A percentile compares a stretch with the other conserved stretches of the same genome.
phyloP scores from a whole-genome alignment of 2,888 invertebrate species.

The Cheilosia vernalis region DNA sequence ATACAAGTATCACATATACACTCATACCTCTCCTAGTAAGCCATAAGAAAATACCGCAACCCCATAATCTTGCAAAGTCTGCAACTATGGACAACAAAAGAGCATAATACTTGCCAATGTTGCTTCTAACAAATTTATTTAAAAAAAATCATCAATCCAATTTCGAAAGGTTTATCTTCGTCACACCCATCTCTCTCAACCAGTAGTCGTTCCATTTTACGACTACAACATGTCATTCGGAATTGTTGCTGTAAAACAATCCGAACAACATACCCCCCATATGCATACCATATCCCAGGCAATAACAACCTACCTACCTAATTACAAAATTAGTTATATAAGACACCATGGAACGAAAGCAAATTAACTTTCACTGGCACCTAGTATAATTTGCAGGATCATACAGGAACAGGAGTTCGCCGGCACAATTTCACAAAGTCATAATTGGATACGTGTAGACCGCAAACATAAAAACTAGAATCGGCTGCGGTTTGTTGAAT shows the following conservation, averaged over 20 bases:
- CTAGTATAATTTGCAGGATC: conserved; percentile 20
- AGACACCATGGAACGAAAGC: conserved; percentile 34
- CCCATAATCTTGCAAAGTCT: too few species aligned
- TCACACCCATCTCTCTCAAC: not conserved
- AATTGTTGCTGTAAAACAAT: conserved; percentile 27
- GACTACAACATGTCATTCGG: conserved; percentile 46
- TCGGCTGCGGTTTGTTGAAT: conserved; percentile 47
- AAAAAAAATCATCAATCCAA: conserved; percentile 34
- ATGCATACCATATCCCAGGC: conserved; percentile 15
- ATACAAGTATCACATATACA: too few species aligned
- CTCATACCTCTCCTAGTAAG: too few species aligned
- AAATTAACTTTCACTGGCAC: conserved; percentile 34
- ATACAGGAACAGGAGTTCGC: conserved; percentile 23
- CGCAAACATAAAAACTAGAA: conserved; percentile 64
- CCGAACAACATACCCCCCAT: not conserved
- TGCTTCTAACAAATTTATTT: not conserved
- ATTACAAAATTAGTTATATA: conserved; percentile 55
- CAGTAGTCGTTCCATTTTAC: conserved; percentile 32
- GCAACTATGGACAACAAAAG: too few species aligned
- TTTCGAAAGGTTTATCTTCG: conserved; percentile 25
- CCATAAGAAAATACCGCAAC: too few species aligned
- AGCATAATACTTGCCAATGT: too few species aligned
- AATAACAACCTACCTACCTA: conserved; percentile 53
- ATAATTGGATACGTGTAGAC: conserved; percentile 67
- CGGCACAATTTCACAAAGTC: conserved; percentile 53